These are phyloP conservation scores for Procambarus clarkii DNA, from an alignment of 1,140 invertebrate species.

Conservation along the genomic window DNA sequence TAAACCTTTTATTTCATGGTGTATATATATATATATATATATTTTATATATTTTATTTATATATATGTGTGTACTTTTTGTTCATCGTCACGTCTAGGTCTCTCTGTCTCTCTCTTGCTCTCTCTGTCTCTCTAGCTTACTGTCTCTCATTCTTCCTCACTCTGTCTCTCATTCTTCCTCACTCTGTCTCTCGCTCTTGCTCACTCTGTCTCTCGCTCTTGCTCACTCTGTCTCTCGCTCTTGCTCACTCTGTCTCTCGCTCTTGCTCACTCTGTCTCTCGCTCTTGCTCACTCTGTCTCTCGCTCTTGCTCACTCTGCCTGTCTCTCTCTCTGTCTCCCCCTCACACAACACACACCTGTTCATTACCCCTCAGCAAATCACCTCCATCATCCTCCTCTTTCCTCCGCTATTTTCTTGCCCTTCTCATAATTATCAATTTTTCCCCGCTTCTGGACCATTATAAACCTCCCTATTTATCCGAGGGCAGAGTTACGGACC, in stretches of 20 bases:
- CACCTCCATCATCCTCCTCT: neutral
- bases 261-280: neutral
- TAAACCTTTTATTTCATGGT: no score
- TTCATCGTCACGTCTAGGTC: no score
- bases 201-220: no score
- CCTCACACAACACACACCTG: neutral
- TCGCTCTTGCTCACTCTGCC: neutral
- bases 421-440: neutral
- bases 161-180: no score
- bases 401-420: neutral
- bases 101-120: no score
- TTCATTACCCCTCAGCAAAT: neutral
- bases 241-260: neutral
- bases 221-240: neutral
- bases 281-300: neutral
- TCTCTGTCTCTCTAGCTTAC: no score
- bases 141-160: no score
- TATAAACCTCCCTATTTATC: neutral
- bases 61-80: no score
- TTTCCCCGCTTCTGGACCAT: neutral
- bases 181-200: no score
- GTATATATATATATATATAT: no score
- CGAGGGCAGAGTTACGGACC: neutral
- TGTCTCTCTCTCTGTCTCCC: neutral
- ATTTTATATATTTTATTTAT: no score